A percentile compares a stretch with the other conserved stretches of the same genome.
Conservation (phyloP, 2,888 invertebrate species). For the Nemurella pictetii region DNA sequence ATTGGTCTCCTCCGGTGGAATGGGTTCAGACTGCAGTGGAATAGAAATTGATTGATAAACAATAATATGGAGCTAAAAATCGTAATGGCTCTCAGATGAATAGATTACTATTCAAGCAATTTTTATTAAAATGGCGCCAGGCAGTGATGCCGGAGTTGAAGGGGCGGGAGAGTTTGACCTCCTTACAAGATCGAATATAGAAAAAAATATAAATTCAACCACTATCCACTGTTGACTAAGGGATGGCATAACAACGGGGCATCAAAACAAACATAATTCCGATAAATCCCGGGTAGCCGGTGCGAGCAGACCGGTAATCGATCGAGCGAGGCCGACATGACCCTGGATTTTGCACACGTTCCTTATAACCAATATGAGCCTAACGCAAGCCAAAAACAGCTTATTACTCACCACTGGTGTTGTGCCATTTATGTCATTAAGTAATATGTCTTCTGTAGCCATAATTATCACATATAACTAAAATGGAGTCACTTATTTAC, state of each 20-base stretch:
- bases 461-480: neutral
- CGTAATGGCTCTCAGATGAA: no score
- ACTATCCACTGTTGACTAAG: no score
- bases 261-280: neutral
- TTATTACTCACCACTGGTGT: neutral
- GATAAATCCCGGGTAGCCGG: neutral
- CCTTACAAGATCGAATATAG: neutral
- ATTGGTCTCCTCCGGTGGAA: neutral
- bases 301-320: neutral
- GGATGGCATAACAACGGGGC: neutral
- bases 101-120: no score
- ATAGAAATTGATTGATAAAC: neutral
- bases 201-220: neutral
- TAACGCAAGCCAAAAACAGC: no score
- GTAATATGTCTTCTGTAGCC: constrained; percentile 1
- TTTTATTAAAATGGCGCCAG: neutral
- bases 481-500: neutral
- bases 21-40: neutral
- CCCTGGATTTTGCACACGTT: neutral
- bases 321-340: neutral
- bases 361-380: no score
- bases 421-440: constrained; percentile 1
- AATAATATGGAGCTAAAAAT: no score
- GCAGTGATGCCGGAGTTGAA: neutral
- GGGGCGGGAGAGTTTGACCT: neutral